Conservation (phyloP, 1,140 invertebrate species). For the Augochlora pura region DNA sequence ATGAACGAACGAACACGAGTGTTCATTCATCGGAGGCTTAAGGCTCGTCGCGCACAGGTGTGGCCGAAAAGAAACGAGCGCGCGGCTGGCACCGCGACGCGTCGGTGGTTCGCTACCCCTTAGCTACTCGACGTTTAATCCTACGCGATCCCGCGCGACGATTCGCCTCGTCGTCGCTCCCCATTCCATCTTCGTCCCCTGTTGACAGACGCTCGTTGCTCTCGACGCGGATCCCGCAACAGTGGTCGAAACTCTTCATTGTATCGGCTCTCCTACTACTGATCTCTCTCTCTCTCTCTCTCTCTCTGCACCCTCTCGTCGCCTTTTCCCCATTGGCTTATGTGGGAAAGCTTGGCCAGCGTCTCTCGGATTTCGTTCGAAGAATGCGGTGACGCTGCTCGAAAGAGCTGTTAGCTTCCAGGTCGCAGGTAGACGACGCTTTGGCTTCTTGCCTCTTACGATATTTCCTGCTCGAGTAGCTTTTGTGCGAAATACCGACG, state of each 20-base stretch:
- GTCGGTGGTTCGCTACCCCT: constrained; percentile 40
- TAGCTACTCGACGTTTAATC: constrained; percentile 61
- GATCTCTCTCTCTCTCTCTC: too few relatives aligned
- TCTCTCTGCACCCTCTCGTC: constrained; percentile 34
- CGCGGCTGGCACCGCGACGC: constrained; percentile 7
- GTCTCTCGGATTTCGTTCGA: constrained; percentile 40
- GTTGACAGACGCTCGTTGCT: constrained; percentile 31
- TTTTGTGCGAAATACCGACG: too few relatives aligned
- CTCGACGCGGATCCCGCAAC: constrained; percentile 54
- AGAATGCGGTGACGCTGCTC: constrained; percentile 11
- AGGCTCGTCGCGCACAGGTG: constrained; percentile 21
- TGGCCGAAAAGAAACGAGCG: constrained; percentile 35
- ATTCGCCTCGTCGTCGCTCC: constrained; percentile 26
- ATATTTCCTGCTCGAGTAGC: neutral
- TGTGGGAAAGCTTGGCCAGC: constrained; percentile 52
- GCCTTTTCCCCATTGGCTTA: constrained; percentile 25
- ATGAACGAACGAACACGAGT: neutral
- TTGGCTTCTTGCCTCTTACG: constrained; percentile 45
- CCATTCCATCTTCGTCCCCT: neutral
- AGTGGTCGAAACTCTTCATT: constrained; percentile 54
- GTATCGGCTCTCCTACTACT: constrained; percentile 42
- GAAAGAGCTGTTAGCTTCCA: too few relatives aligned
- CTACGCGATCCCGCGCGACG: constrained; percentile 52
- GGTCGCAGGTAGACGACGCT: constrained; percentile 32
- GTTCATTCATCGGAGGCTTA: constrained; percentile 42